Percentiles rank a stretch among this genome's conserved stretches.
phyloP scores from a whole-genome alignment of 2,797 vertebrate genomes.

The Coracias cyanogaster region DNA sequence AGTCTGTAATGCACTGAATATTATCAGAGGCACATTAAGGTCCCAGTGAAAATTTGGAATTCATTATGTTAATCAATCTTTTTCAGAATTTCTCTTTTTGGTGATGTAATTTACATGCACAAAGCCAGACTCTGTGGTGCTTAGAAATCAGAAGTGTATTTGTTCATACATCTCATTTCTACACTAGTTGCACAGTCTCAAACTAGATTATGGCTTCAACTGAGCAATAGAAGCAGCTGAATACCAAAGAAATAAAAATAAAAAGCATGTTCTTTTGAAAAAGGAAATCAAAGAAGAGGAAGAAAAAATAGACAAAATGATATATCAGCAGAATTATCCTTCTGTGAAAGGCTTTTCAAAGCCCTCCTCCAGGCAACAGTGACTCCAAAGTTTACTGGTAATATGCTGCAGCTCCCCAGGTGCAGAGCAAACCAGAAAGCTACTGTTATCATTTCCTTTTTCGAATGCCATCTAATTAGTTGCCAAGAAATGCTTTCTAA shows the following conservation, averaged over 20 bases:
- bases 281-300: not conserved
- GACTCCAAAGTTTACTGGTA: conserved; percentile 22
- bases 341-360: conserved; percentile 52
- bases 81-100: not conserved
- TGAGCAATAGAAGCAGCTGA: conserved; percentile 21
- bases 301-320: not conserved
- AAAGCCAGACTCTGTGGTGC: not conserved
- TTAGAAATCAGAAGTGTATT: not conserved
- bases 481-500: conserved; percentile 40
- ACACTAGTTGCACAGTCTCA: not conserved
- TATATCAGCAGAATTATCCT: conserved; percentile 25
- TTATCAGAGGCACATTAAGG: not conserved
- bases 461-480: conserved; percentile 46
- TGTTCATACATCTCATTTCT: not conserved
- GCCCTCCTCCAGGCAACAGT: conserved; percentile 8
- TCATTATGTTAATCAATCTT: not conserved
- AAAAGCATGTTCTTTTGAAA: not conserved
- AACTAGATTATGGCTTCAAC: not conserved
- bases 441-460: not conserved
- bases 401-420: conserved; percentile 29
- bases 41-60: not conserved
- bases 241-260: conserved; percentile 29
- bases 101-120: not conserved
- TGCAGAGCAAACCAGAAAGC: not conserved
- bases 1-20: not conserved